Evolutionary conservation across 2,888 invertebrate species (phyloP), one percentile per base, ranked within the genome.

Genomic region (Maniola hyperantus): DNA sequence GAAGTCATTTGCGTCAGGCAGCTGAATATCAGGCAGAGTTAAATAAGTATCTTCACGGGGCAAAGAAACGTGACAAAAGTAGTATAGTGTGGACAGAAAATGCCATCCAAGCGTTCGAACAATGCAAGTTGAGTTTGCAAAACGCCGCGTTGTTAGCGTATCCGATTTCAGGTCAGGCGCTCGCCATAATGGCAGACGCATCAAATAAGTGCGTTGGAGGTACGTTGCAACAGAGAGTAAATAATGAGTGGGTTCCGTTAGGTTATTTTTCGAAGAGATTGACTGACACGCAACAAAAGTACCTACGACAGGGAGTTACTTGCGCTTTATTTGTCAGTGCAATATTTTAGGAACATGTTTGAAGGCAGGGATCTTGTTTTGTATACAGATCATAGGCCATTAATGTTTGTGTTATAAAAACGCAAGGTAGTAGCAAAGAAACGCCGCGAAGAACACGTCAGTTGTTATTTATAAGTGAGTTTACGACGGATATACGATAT

Each of bases 201-300:
- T 72, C 69, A 6, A 26, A 70, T 15, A 63, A 46, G 8, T 44
- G 60, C 13, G 66, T 59, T 5, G 71, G 70, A n/a, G 69, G 65
- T 1, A 69, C 68, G 2, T 42, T 72, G 44, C 71, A 72, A 66
- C 83, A 84, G 70, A 36, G 67, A 2, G 65, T 72, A 13, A 51
- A 59, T 11, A 58, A 54, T 15, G 39, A 44, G 26, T 72, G 69
- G 69, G 18, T 64, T 39, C 72, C 82, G 0, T 58, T 84, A 10
- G 78, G 78, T 5, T 84, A 81, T 66, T 83, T 79, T 66, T 82
- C 80, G 78, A 67, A 65, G n/a, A 59, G 78, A 64, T 65, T 84
- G 2, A 73, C 68, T n/a, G 59, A 72, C 15, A 69, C 79, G 0
- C 75, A 66, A 42, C 8, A 46, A 8, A 63, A 54, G 15, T 64